Evolutionary conservation across 2,113 vertebrate genomes (phyloP), one percentile per base, ranked within the genome.

Genomic region (Mugil cephalus): DNA sequence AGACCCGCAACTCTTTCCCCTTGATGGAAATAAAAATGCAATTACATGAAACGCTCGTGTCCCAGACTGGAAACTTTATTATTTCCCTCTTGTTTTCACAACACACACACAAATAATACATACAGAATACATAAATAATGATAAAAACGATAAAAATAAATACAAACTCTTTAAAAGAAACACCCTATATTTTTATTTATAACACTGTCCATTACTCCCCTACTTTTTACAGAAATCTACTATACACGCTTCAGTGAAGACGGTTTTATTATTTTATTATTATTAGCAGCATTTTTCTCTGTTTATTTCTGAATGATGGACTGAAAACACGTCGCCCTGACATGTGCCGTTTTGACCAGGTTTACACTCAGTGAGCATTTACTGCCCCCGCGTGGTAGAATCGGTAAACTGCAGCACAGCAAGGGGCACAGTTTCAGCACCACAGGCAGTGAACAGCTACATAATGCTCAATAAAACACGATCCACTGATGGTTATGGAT

Each of bases 371-470:
- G 0, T 69, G 9, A n/a, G 38, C 47, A 59, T 81, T 48, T 71
- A 48, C 7, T 7, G 52, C 61, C 76, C 12, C 19, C 55, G 1
- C 70, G 83, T 82, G 86, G 69, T 13, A 18, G 1, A 52, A 10
- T 18, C 8, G 4, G 1, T 15, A 8, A 54, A 67, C 70, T 78
- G 18, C 77, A 79, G 45, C 13, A 40, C 7, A 19, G 11, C 1
- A 10, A 39, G 13, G 2, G 9, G 1, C 18, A 9, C 13, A 51
- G 36, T 38, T 88, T 86, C 89, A 91, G 91, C 63, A 90, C 88
- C 83, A 79, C 64, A 10, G 6, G 30, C 77, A 24, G 58, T 76
- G 77, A 77, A 88, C 80, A 87, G 88, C 75, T 82, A 74, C 55
- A 19, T 50, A 40, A 19, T 30, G 75, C 60, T 15, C 42, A 45